Evolutionary conservation across 53 echinoderm and acorn worm species (phyloP), one percentile per base, ranked within the genome.

Genomic region (Holothuria scabra): DNA sequence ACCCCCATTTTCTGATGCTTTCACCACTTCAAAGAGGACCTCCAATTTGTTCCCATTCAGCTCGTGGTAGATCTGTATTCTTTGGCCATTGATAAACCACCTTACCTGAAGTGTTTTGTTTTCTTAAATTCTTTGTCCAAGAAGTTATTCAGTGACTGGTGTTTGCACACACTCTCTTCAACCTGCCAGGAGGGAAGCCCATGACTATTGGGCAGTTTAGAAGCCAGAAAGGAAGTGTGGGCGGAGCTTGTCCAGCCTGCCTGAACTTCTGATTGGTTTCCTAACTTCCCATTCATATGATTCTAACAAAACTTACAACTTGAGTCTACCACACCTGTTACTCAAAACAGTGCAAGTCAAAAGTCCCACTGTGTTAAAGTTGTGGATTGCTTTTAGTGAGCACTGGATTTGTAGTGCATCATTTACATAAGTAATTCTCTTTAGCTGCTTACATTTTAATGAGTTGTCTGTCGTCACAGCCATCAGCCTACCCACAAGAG

Each of bases 61-160:
- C 72, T 72, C 5, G 24, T 44, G 46, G 72, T 46, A 26, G 7
- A 66, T 23, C 24, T 72, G 32, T 72, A 48, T 72, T 72, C 48
- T 48, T 72, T 72, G 72, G 72, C 72, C 72, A 72, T 72, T 72
- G 49, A 72, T 49, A 72, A 26, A 44, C 72, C 72, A 19, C 28
- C 49, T 48, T 72, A 22, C 44, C 72, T 72, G 22, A 24, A 72
- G 72, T 72, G 72, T 72, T 72, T 72, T 72, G 78, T 78, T 56
- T 78, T 70, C 22, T 28, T 56, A 30, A 78, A 57, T 59, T 78
- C 78, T 78, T 78, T 78, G 78, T 78, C 52, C 78, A 78, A 78
- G 56, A 78, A 78, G 56, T 78, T 78, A 35, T 48, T 78, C 59
- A 58, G 56, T 58, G 78, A 57, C 78, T 72, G 34, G 72, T 72